Evolutionary conservation across 2,113 vertebrate genomes (phyloP).

Genomic region (Hypanus sabinus): DNA sequence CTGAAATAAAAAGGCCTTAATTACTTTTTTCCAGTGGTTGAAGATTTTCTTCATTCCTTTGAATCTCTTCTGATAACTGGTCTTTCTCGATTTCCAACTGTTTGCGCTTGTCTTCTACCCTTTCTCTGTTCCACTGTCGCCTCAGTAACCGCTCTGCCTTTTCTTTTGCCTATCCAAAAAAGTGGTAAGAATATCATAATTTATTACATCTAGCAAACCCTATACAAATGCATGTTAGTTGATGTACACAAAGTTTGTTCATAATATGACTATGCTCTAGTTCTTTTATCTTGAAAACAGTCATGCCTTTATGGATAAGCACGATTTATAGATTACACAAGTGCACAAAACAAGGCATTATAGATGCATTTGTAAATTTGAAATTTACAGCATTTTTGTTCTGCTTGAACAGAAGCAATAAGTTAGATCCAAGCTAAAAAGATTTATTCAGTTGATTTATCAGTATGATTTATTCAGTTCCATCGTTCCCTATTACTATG

Average conservation of each 20-base stretch:
- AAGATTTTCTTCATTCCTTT: not conserved
- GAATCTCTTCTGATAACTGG: not conserved
- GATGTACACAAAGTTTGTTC: not conserved
- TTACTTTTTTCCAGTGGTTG: not conserved
- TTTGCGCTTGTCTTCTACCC: slow-evolving; percentile 87
- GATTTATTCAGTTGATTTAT: no score
- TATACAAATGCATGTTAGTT: not conserved
- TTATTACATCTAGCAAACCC: not conserved
- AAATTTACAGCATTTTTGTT: not conserved
- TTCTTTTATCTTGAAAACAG: not conserved
- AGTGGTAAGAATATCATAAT: slow-evolving; percentile 36
- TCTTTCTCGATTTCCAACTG: slow-evolving; percentile 47
- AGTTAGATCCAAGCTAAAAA: not conserved
- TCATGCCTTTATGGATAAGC: not conserved
- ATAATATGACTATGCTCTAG: not conserved
- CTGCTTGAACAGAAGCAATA: not conserved
- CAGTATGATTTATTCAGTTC: not conserved
- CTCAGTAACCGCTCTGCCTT: slow-evolving; percentile 92
- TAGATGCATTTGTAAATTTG: no score
- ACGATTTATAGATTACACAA: not conserved
- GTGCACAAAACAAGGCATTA: not conserved
- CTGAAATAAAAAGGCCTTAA: slow-evolving; percentile 47
- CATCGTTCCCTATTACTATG: not conserved
- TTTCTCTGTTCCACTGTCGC: slow-evolving; percentile 86
- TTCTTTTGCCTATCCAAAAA: slow-evolving; percentile 76